These are phyloP conservation scores for Lycodopsis pacificus DNA, from an alignment of 2,797 vertebrate species.

Conservation along the genomic window DNA sequence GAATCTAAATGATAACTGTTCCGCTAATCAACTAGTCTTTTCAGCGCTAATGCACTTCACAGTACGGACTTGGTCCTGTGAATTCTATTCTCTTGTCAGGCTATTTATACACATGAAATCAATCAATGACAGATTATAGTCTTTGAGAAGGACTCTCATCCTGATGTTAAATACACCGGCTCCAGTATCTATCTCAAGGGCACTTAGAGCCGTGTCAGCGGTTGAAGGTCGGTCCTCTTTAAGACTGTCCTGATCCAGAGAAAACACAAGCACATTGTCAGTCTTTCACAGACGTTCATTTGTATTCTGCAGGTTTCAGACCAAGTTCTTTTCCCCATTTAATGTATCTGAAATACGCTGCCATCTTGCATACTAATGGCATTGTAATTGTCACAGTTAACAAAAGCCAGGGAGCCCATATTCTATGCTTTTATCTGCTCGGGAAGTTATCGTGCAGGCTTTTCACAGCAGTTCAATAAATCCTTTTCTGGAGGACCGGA, in stretches of 20 bases:
- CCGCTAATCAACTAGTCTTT: not conserved
- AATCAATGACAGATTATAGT: slow-evolving; percentile 41
- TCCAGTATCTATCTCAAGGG: slow-evolving; percentile 44
- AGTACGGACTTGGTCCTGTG: not conserved
- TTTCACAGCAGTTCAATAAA: slow-evolving; percentile 28
- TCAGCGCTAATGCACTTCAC: slow-evolving; percentile 26
- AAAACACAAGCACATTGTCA: slow-evolving; percentile 27
- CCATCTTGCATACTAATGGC: slow-evolving; percentile 58
- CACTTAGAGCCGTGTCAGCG: slow-evolving; percentile 8
- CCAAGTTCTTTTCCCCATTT: slow-evolving; percentile 16
- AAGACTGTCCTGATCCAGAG: slow-evolving; percentile 10
- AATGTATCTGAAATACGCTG: slow-evolving; percentile 48
- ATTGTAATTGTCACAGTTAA: slow-evolving; percentile 60
- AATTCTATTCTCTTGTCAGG: slow-evolving; percentile 23
- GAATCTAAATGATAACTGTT: slow-evolving; percentile 2
- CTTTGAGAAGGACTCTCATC: slow-evolving; percentile 25
- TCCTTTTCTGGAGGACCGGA: slow-evolving; percentile 22
- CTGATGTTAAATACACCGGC: slow-evolving; percentile 11
- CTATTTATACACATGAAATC: slow-evolving; percentile 41
- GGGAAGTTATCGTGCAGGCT: slow-evolving; percentile 36
- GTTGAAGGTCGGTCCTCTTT: slow-evolving; percentile 26
- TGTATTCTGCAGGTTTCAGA: slow-evolving; percentile 52
- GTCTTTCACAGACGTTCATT: slow-evolving; percentile 42
- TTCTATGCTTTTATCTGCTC: slow-evolving; percentile 45
- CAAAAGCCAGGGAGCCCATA: slow-evolving; percentile 38